Evolutionary conservation across 2,888 invertebrate species (phyloP), one percentile per base, ranked within the genome.

Genomic region (Brachypterus glaber): DNA sequence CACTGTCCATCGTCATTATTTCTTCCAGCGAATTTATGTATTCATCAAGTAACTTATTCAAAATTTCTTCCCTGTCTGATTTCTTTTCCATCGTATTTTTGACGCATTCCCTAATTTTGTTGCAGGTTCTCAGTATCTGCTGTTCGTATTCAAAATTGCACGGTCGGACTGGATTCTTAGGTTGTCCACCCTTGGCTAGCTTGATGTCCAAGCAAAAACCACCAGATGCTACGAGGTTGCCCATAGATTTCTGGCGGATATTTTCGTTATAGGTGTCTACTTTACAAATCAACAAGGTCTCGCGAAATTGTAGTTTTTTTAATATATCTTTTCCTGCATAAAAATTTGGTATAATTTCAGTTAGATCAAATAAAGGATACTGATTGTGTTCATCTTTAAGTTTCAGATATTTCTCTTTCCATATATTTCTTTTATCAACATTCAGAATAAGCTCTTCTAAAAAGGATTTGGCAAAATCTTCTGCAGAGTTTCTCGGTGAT

Each of bases 201-300:
- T 65, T 69, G 57, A 73, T 44, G 62, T 71, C 46, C 58, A 73
- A 41, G 61, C 69, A 45, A 57, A 68, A 21, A 44, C 64, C 51
- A 51, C 69, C 48, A 50, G 62, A 60, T 3, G 41, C 51, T 46
- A 17, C 46, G 62, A 3, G 56, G 50, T 18, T 40, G 39, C 7
- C 40, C 21, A 30, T n/a, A n/a, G n/a, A n/a, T n/a, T n/a, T n/a
- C n/a, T n/a, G n/a, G n/a, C n/a, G n/a, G n/a, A n/a, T n/a, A n/a
- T n/a, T n/a, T n/a, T n/a, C n/a, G n/a, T n/a, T n/a, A n/a, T n/a
- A n/a, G n/a, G n/a, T 8, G 66, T 71, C 68, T 5, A 71, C 64
- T 47, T 69, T 71, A 52, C 73, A 72, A 34, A 76, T 63, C 33
- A 76, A 51, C 30, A 76, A 55, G 3, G 68, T 67, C 60, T 76